Evolutionary conservation across 2,113 vertebrate genomes (phyloP).

Genomic region (Muntiacus reevesi): DNA sequence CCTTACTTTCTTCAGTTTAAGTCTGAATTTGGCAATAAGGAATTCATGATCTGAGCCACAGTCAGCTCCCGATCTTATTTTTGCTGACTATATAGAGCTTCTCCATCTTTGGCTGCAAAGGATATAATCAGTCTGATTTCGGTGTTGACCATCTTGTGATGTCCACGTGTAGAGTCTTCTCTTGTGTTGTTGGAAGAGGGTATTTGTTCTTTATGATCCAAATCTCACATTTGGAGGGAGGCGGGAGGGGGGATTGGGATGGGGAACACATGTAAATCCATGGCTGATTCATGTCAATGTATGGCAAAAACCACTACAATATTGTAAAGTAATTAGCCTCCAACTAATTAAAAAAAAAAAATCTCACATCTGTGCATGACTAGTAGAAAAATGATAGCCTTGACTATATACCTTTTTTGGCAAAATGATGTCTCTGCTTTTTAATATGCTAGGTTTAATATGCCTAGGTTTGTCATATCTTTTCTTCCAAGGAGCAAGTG

Average conservation of each 20-base stretch:
- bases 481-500: background rate
- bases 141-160: background rate
- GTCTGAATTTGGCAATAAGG: background rate
- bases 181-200: background rate
- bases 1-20: background rate
- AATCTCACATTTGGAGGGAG: background rate
- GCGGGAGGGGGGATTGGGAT: no score
- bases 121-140: background rate
- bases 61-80: background rate
- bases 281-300: no score
- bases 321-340: no score
- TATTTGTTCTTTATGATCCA: background rate
- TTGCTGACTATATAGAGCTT: background rate
- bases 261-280: no score
- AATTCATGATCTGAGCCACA: background rate
- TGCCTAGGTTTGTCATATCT: background rate
- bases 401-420: background rate
- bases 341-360: no score
- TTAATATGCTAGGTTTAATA: background rate
- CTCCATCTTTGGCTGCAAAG: background rate
- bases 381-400: background rate
- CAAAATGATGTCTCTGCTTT: background rate
- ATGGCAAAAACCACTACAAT: no score
- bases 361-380: background rate
- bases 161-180: background rate